These are phyloP conservation scores for Gallinago solitaria DNA, from an alignment of 2,797 vertebrate genomes.

Conservation along the genomic window DNA sequence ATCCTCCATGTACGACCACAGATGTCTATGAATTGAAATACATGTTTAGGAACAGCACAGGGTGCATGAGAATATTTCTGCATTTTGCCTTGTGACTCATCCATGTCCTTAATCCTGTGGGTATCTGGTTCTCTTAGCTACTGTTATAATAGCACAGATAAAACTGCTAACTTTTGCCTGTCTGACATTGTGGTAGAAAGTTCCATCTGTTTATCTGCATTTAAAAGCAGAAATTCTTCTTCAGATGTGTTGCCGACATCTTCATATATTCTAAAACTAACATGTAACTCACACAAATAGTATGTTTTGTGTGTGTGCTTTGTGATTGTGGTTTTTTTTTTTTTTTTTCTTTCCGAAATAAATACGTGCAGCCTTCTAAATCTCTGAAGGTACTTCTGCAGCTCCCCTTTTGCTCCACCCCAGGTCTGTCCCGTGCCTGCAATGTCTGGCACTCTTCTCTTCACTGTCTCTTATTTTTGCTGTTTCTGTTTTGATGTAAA, in stretches of 20 bases:
- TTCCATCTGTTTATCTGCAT: background rate
- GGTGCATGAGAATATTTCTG: background rate
- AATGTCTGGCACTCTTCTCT: background rate
- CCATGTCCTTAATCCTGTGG: background rate
- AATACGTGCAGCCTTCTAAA: background rate
- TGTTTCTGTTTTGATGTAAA: background rate
- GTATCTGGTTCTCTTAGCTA: background rate
- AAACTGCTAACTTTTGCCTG: background rate
- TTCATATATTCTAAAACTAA: background rate
- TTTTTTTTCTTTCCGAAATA: background rate
- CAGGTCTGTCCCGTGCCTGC: background rate
- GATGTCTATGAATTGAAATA: background rate
- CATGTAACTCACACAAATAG: background rate
- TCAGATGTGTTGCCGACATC: background rate
- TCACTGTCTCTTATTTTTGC: background rate
- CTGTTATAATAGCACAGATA: no score
- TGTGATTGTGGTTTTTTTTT: background rate
- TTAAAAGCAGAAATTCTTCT: background rate
- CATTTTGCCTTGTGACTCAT: background rate
- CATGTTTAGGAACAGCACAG: background rate
- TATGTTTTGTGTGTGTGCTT: background rate
- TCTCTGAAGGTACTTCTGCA: background rate
- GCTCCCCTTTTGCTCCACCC: background rate
- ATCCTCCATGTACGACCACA: background rate
- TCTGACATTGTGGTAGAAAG: background rate